phyloP scores from a whole-genome alignment of 2,888 invertebrate species.

The Tiliacea citrago region DNA sequence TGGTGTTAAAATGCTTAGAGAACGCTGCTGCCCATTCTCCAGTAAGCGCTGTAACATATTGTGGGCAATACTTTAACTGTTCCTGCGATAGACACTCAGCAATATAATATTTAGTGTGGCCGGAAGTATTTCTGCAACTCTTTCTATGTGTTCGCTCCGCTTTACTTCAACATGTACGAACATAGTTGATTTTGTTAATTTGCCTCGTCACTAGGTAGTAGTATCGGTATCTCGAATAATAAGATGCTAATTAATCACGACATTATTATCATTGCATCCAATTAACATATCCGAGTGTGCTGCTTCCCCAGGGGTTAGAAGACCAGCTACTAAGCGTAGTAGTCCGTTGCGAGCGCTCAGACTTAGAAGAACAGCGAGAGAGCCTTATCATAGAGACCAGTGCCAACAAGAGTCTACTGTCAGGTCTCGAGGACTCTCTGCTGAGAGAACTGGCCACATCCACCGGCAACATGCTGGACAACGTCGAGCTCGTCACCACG shows the following conservation, averaged over 20 bases:
- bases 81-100: no score
- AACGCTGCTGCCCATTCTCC: no score
- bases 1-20: no score
- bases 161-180: neutral
- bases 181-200: neutral
- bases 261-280: neutral
- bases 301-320: slow-evolving; percentile 93
- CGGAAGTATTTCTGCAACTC: neutral
- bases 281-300: neutral
- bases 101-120: no score
- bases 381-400: slow-evolving; percentile 95
- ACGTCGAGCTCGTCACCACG: slow-evolving; percentile 95
- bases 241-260: neutral
- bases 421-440: slow-evolving; percentile 96
- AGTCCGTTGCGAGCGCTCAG: slow-evolving; percentile 96
- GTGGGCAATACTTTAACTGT: neutral
- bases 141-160: neutral
- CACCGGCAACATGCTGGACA: slow-evolving; percentile 98
- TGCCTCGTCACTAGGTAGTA: neutral
- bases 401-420: slow-evolving; percentile 95
- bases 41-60: neutral
- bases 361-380: slow-evolving; percentile 97
- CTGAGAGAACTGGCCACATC: slow-evolving; percentile 96
- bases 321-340: slow-evolving; percentile 97
- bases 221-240: neutral